Evolutionary conservation across 2,113 vertebrate genomes (phyloP).

Genomic region (Chaetura pelagica): DNA sequence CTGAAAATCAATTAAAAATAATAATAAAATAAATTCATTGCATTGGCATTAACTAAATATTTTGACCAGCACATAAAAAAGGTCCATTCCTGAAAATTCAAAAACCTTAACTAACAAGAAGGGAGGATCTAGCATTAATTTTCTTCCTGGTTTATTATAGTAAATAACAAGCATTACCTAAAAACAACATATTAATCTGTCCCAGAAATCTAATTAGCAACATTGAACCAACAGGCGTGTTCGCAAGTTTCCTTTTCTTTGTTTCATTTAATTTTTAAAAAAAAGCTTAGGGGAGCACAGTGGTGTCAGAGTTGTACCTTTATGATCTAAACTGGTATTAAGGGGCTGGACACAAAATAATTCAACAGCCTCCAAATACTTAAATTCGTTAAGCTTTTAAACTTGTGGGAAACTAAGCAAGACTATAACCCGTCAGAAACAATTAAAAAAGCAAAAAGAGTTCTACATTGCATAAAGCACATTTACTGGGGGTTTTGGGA

Average conservation of each 20-base stretch:
- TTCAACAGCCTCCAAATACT: neutral
- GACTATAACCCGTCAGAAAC: neutral
- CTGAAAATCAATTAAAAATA: neutral
- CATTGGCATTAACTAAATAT: neutral
- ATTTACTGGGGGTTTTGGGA: neutral
- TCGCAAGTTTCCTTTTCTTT: neutral
- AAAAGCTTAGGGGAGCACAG: neutral
- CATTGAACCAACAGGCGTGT: neutral
- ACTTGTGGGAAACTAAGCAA: slow-evolving; percentile 3
- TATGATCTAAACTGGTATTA: neutral
- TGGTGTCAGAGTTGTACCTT: neutral
- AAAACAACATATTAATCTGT: neutral
- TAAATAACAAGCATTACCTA: neutral
- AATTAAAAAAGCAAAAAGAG: slow-evolving; percentile 7
- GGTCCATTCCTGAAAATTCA: neutral
- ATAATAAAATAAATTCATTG: neutral
- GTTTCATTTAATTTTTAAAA: neutral
- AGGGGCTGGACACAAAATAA: neutral
- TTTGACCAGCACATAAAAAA: neutral
- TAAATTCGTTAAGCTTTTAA: slow-evolving; percentile 8
- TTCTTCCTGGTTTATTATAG: neutral
- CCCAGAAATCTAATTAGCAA: neutral
- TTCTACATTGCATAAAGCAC: slow-evolving; percentile 11
- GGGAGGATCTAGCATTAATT: neutral
- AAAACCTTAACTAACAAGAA: neutral